These are phyloP conservation scores for Tachina fera DNA, from an alignment of 2,888 invertebrate species.

Conservation along the genomic window DNA sequence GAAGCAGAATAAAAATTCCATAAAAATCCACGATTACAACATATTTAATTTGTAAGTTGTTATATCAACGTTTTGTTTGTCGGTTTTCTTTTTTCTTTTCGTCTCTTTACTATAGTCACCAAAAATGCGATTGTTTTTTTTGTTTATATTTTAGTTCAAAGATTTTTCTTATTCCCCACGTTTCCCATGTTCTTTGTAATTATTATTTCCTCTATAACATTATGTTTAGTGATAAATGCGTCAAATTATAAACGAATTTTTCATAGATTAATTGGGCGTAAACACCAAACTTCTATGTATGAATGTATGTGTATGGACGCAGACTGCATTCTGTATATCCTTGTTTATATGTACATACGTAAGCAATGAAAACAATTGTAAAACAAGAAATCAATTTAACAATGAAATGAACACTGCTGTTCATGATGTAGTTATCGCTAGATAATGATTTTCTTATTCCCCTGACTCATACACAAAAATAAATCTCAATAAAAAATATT, in stretches of 20 bases:
- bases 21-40: slow-evolving; percentile 41
- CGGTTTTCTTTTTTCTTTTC: background rate
- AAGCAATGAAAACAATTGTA: slow-evolving; percentile 28
- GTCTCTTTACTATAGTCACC: background rate
- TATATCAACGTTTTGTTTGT: slow-evolving; percentile 25
- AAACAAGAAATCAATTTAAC: slow-evolving; percentile 29
- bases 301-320: background rate
- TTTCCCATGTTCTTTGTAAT: slow-evolving; percentile 49
- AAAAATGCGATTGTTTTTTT: slow-evolving; percentile 15
- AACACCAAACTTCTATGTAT: slow-evolving; percentile 74
- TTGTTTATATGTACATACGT: background rate
- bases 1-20: slow-evolving; percentile 43
- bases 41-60: slow-evolving; percentile 38
- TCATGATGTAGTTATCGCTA: too few species aligned
- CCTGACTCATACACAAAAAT: too few species aligned
- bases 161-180: slow-evolving; percentile 4
- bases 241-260: slow-evolving; percentile 82
- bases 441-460: background rate
- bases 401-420: slow-evolving; percentile 31
- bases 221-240: slow-evolving; percentile 74
- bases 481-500: too few species aligned
- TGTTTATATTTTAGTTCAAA: background rate
- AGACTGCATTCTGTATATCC: background rate
- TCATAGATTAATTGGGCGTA: slow-evolving; percentile 81
- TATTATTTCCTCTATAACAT: slow-evolving; percentile 60